Conservation (phyloP, 1,140 invertebrate genomes). For the Saccostrea echinata region DNA sequence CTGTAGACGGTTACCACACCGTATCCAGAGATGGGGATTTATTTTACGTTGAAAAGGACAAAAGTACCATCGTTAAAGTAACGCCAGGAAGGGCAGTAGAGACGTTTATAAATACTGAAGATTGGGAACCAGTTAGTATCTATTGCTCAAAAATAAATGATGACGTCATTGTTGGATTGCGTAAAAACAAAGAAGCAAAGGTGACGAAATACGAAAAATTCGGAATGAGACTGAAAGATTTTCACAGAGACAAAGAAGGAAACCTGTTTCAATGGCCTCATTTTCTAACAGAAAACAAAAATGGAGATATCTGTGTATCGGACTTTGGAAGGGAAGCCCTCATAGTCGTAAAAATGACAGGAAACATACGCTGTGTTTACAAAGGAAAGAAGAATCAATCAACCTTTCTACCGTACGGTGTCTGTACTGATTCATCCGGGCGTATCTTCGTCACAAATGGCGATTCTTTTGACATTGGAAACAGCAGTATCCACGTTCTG, state of each 20-base stretch:
- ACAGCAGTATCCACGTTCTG: not conserved
- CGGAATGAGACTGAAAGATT: not conserved
- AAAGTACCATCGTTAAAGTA: not conserved
- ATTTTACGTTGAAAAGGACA: not conserved
- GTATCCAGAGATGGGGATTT: not conserved
- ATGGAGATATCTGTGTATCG: not conserved
- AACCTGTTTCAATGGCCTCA: not conserved
- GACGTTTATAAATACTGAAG: not conserved
- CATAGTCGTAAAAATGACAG: not conserved
- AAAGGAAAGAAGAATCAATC: not conserved
- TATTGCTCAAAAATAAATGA: not conserved
- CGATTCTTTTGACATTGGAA: not conserved
- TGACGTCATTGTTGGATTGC: not conserved
- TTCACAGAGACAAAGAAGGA: not conserved
- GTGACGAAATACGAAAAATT: not conserved
- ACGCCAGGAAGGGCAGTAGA: not conserved
- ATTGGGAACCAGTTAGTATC: not conserved
- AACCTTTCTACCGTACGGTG: not conserved
- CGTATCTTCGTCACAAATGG: not conserved
- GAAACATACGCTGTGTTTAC: not conserved
- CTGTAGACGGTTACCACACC: not conserved
- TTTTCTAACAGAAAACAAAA: not conserved
- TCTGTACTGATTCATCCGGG: not conserved
- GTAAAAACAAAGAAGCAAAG: not conserved
- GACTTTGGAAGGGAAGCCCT: not conserved